A percentile compares a stretch with the other conserved stretches of the same genome.
Conservation (phyloP, 2,888 invertebrate species). For the Abrostola triplasia region DNA sequence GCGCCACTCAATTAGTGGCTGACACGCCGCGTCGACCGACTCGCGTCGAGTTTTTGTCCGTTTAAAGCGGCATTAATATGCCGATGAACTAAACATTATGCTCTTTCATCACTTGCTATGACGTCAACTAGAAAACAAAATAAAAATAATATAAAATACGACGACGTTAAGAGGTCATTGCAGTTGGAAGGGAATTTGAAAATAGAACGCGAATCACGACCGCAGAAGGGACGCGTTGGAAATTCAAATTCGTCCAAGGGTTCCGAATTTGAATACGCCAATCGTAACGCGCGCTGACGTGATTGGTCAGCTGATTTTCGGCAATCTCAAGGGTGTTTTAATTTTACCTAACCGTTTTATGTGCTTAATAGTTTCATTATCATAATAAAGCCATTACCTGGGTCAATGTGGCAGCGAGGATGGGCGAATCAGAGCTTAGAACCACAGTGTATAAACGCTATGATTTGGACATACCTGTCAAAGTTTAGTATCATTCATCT, state of each 20-base stretch:
- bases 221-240: constrained; percentile 56
- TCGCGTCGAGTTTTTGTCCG: constrained; percentile 80
- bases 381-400: neutral
- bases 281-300: constrained; percentile 63
- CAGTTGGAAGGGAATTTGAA: constrained; percentile 54
- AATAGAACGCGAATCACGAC: constrained; percentile 57
- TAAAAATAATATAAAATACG: constrained; percentile 29
- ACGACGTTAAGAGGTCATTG: constrained; percentile 56
- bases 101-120: constrained; percentile 69
- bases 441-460: neutral
- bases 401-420: neutral
- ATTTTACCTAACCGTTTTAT: constrained; percentile 42
- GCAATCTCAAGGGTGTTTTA: constrained; percentile 53
- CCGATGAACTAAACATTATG: constrained; percentile 77
- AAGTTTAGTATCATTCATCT: neutral
- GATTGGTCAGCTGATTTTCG: constrained; percentile 67
- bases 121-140: constrained; percentile 54
- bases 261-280: constrained; percentile 77
- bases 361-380: neutral
- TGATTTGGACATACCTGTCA: neutral
- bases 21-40: constrained; percentile 77
- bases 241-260: constrained; percentile 69
- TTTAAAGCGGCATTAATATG: constrained; percentile 79
- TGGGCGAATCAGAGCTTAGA: neutral
- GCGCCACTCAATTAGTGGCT: constrained; percentile 82